Evolutionary conservation across 1,140 invertebrate species (phyloP), one percentile per base, ranked within the genome.

Genomic region (Eriosoma lanigerum): DNA sequence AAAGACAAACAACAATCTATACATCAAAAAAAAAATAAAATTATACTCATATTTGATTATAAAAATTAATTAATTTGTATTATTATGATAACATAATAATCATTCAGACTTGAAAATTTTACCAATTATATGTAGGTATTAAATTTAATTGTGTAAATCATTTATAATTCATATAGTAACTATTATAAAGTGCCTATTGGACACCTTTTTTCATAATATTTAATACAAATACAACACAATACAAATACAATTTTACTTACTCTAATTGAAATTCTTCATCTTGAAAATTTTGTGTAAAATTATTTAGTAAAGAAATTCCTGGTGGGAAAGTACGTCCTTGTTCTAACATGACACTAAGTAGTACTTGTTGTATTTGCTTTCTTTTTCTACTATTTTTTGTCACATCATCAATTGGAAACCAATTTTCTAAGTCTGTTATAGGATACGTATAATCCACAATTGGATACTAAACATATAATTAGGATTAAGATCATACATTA

Each of bases 321-420:
- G 3, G 6, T 0, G 68, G 68, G 3, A 72, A 29, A 26, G 8
- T 84, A 1, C 86, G 84, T 82, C 87, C 88, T 44, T 85, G 87
- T 44, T 84, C 88, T 66, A 89, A 87, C 90, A 93, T 92, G 17
- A 94, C 85, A 58, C 86, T 85, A 84, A 91, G 90, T n/a, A 94
- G 86, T 52, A 94, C 85, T 81, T 89, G 88, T 21, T 91, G 90
- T 76, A 94, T 90, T 81, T 94, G 92, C 86, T 93, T 93, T 52
- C 93, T 86, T 87, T 94, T 94, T 68, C 90, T 87, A 3, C 91
- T 93, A 3, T 78, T 48, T 0, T 12, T 17, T 10, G 38, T 3
- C 0, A 94, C 93, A 1, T 91, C 87, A 38, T 93, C 90, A 84
- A 92, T 90, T 83, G 92, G 90, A 83, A 94, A 94, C 93, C 93